Base-by-base conservation (phyloP, 2,113 vertebrate species). In the Aptenodytes forsteri region DNA sequence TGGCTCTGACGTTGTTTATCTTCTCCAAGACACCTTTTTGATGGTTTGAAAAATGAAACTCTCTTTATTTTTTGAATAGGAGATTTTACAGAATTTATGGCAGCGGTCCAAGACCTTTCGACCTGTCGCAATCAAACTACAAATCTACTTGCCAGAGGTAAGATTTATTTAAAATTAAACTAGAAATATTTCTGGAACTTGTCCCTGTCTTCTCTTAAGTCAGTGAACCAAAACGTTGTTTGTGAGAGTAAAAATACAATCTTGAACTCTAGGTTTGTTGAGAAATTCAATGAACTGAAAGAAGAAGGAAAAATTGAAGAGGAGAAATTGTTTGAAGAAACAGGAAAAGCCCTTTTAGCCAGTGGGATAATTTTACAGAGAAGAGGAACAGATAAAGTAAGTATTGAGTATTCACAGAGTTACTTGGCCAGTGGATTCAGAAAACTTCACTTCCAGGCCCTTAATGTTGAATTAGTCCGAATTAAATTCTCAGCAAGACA, bases 111-210 rank as follows among this genome's bases (percentile, higher is more conserved):
- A 98, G 95, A 79, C 69, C 97, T 23, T 98, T 99, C 6, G 98
- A 99, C 36, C 97, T 99, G n/a, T 91, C 94, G 9, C 98, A 97
- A 52, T 50, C 96, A 9, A 98, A 98, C 91, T 99, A 98, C 97
- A 98, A 98, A 55, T 99, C 99, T 11, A 92, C 96, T 0, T 99
- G 99, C 96, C 99, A 99, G 89, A 99, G 98, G 99, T 99, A 96
- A 96, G 97, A 3, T 18, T 67, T 38, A 55, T 61, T 17, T 27
- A 2, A 4, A 1, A 27, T 23, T 6, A 4, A 80, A 9, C 1
- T 17, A 10, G 30, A 52, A 32, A 4, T 14, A 2, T 22, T 44
- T 49, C 20, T 16, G 49, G 4, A 16, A 1, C 27, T 54, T 47
- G 13, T 3, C 11, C 36, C 5, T 40, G 26, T 7, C 11, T 27